Base-by-base conservation (phyloP, 2,888 invertebrate genomes). In the Dynastes maya region DNA sequence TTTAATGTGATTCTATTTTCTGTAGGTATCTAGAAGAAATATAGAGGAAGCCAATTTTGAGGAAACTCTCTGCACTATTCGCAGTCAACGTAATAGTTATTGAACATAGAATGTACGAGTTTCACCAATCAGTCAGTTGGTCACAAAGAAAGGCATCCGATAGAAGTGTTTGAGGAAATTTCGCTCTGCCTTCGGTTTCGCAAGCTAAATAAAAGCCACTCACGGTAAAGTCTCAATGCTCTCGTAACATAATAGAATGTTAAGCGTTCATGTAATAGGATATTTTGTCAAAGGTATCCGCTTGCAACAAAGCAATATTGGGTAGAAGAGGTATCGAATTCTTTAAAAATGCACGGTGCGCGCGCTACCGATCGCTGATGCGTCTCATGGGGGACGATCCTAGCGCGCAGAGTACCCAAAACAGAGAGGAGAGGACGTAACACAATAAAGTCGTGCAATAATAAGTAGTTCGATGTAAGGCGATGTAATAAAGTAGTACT, bases 241-340 rank as follows among this genome's bases (percentile, higher is more conserved):
- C 51, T 22, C 11, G 61, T 45, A 61, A 71, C 58, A 74, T 74
- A 74, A 74, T 74, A 61, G 61, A 74, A 58, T 76, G 80, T 75
- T 78, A 80, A 81, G 79, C 74, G 79, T 72, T 75, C 77, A 64
- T 79, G 81, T 80, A 80, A 80, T 72, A 76, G 51, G 78, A 81
- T 81, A 81, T 76, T 78, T 79, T 81, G 79, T 81, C 81, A 80
- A 77, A 77, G 70, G 72, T 81, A 80, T 81, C 76, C 67, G 76
- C 67, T 80, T 53, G 55, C 80, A 68, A 71, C 68, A 79, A 63
- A 61, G 76, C 71, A 74, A 80, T 80, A 80, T 78, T 79, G 70
- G 77, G 70, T 78, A 77, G 77, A 80, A 45, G 55, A 64, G 76
- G 64, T 77, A 77, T 72, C 79, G 76, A 32, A 63, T 79, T 70